phyloP scores from a whole-genome alignment of 2,797 vertebrate genomes.

The Platyrinchus mystaceus region DNA sequence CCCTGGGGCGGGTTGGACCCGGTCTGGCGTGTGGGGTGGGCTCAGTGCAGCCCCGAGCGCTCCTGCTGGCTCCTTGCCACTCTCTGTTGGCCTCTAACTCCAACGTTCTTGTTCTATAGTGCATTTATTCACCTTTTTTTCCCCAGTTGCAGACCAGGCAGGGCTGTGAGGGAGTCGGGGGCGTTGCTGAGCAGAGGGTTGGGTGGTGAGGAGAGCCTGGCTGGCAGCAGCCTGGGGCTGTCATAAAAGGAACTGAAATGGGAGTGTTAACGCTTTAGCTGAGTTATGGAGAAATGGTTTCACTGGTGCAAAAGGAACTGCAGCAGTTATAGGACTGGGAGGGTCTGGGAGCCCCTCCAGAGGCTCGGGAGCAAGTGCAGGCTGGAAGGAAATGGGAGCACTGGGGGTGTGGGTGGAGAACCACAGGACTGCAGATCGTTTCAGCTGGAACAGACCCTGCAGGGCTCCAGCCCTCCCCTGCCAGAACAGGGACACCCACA shows the following conservation, averaged over 20 bases:
- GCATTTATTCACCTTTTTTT: neutral
- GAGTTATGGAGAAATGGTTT: neutral
- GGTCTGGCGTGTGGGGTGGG: neutral
- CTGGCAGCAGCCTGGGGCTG: neutral
- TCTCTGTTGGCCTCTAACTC: slow-evolving; percentile 41
- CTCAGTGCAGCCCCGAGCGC: neutral
- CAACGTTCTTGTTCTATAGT: slow-evolving; percentile 7
- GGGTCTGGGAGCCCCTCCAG: neutral
- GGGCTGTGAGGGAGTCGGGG: neutral
- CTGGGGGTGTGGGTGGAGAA: neutral
- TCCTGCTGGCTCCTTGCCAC: slow-evolving; percentile 12
- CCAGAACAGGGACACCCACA: neutral
- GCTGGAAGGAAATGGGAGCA: neutral
- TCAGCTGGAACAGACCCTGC: neutral
- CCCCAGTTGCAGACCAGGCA: neutral
- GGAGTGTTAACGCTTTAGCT: neutral
- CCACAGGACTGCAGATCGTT: neutral
- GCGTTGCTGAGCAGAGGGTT: neutral
- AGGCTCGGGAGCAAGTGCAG: neutral
- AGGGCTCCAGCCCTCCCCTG: neutral
- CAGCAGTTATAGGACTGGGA: neutral
- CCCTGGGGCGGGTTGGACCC: neutral
- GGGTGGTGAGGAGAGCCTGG: neutral
- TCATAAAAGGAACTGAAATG: neutral
- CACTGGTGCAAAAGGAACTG: neutral